phyloP scores from a whole-genome alignment of 2,797 vertebrate species.

The Alectoris magna region DNA sequence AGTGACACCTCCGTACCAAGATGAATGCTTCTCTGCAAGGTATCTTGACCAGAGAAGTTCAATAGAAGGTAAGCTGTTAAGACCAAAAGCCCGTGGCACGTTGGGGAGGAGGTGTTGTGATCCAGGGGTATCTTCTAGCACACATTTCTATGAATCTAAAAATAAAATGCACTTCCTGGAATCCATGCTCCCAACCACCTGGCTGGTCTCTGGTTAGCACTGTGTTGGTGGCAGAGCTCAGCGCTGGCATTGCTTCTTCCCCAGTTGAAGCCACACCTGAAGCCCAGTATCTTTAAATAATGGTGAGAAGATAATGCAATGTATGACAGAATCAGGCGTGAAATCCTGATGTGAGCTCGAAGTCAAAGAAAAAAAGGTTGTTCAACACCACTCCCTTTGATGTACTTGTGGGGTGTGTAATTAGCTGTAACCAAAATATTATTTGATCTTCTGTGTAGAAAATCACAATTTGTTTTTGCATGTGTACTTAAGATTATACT shows the following conservation, averaged over 20 bases:
- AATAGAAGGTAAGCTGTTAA: background rate
- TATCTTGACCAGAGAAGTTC: background rate
- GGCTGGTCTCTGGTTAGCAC: background rate
- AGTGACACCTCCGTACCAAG: background rate
- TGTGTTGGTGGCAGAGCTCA: background rate
- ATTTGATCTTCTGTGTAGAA: slow-evolving; percentile 70
- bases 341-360: background rate
- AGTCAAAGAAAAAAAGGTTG: background rate
- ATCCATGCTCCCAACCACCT: background rate
- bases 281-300: background rate
- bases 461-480: slow-evolving; percentile 68
- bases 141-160: background rate
- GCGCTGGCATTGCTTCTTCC: background rate
- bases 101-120: background rate
- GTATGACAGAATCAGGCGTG: background rate
- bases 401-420: slow-evolving; percentile 63
- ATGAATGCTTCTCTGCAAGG: background rate
- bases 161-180: background rate
- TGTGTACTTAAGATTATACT: slow-evolving; percentile 5
- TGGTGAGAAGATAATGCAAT: background rate
- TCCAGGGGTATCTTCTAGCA: background rate
- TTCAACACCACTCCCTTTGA: background rate
- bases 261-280: background rate
- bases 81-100: background rate
- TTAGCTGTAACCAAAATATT: slow-evolving; percentile 73